Base-by-base conservation (phyloP, 2,113 vertebrate genomes). In the Siniperca knerii region DNA sequence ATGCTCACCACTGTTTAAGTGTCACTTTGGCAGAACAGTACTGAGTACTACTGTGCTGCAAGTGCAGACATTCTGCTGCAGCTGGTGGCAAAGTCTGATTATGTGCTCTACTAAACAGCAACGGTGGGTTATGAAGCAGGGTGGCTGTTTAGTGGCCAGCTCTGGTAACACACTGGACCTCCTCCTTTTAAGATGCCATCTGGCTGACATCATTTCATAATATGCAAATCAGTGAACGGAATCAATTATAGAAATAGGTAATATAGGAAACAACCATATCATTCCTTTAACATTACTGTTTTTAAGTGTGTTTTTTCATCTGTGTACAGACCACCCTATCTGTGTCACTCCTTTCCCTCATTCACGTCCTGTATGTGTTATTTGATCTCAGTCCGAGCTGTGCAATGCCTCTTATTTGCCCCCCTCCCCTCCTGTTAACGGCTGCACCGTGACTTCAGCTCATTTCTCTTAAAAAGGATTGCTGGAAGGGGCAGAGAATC, bases 41-140 rank as follows among this genome's bases (percentile, higher is more conserved):
- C 79, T 79, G 64, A 79, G 79, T 62, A 70, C 84, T 44, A 76
- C 83, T 81, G 84, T 46, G 78, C 83, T 90, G 90, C 81, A 80
- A 89, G 88, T 85, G 81, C 82, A 90, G 89, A 82, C 90, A 88
- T 93, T 93, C 83, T 93, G 87, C 87, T 95, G 92, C 93, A 93
- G 95, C 94, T 95, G 93, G 94, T 96, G 95, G 94, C 95, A 82
- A 81, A 88, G 90, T 93, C 93, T 95, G 93, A 96, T 96, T 96
- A 95, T 89, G 93, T 95, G 94, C 95, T 96, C 94, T 95, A 96
- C 94, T 96, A 95, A 95, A 92, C 94, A 95, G 91, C 88, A 93
- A 91, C 93, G 92, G 90, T 90, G 91, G 87, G 87, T 93, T 91
- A 84, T 91, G 88, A 82, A 91, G 93, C 90, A 85, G 92, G 90